A percentile compares a stretch with the other conserved stretches of the same genome.
phyloP scores from a whole-genome alignment of 2,888 invertebrate genomes.

The Drosophila leonis region DNA sequence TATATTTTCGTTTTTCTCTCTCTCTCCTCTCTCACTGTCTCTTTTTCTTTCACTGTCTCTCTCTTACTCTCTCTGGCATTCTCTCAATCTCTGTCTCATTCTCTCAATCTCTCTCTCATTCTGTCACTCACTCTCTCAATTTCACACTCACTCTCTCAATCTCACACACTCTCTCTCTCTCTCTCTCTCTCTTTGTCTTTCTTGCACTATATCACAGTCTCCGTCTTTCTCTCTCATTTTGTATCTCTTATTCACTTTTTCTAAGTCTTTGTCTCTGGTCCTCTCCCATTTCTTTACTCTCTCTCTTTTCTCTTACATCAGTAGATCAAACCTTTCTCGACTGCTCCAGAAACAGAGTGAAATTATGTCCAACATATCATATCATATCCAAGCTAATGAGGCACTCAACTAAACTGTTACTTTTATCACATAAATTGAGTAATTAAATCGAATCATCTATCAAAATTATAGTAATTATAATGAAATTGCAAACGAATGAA shows the following conservation, averaged over 20 bases:
- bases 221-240: too few species aligned
- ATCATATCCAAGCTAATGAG: neutral
- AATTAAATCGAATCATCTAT: neutral
- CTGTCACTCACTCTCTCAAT: too few species aligned
- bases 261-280: neutral
- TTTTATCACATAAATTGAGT: neutral
- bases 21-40: neutral
- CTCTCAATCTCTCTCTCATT: neutral
- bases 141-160: too few species aligned
- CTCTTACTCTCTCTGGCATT: neutral
- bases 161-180: too few species aligned
- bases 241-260: too few species aligned
- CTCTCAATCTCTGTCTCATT: neutral
- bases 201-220: too few species aligned
- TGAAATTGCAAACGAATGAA: constrained; percentile 31
- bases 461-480: constrained; percentile 3
- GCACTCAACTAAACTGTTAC: neutral
- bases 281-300: too few species aligned
- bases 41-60: neutral
- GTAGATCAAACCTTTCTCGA: neutral
- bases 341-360: neutral
- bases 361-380: neutral
- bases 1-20: too few species aligned
- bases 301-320: neutral
- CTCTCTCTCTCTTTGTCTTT: too few species aligned